Conservation (phyloP, 2,888 invertebrate species). For the Saturnia japonica region DNA sequence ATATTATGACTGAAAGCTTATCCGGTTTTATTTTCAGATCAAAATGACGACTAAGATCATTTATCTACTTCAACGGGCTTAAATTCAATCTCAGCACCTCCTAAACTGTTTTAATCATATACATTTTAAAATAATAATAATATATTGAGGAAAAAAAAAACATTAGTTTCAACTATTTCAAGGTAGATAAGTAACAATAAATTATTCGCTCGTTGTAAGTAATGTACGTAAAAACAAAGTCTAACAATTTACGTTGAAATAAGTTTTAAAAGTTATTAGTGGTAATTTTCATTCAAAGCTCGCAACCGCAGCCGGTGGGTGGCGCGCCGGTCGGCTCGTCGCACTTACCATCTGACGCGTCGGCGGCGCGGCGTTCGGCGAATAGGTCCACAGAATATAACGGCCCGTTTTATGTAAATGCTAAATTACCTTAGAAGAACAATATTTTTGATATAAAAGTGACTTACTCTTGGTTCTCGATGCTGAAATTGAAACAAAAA, state of each 20-base stretch:
- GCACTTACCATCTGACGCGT: constrained; percentile 17
- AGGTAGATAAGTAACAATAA: neutral
- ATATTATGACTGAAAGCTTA: neutral
- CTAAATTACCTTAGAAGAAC: constrained; percentile 17
- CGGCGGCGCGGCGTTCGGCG: too few species aligned
- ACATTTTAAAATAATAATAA: too few species aligned
- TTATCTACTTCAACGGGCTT: neutral
- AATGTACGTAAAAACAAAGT: constrained; percentile 1
- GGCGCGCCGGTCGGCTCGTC: constrained; percentile 14
- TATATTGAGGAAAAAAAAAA: neutral
- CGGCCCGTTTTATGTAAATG: constrained; percentile 15
- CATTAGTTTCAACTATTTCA: neutral
- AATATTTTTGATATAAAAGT: neutral
- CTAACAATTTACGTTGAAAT: constrained; percentile 5
- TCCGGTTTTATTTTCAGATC: neutral
- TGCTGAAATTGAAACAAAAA: neutral
- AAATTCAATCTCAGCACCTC: neutral
- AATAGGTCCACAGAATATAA: constrained; percentile 10
- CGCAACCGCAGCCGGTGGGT: neutral
- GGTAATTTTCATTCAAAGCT: constrained; percentile 6
- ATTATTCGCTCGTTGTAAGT: neutral
- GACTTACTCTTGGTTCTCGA: neutral
- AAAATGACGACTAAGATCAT: neutral
- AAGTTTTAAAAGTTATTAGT: constrained; percentile 5
- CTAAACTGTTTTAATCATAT: too few species aligned